A percentile compares a stretch with the other conserved stretches of the same genome.
Evolutionary conservation across 1,140 invertebrate genomes (phyloP).

Genomic region (Calycopis cecrops): DNA sequence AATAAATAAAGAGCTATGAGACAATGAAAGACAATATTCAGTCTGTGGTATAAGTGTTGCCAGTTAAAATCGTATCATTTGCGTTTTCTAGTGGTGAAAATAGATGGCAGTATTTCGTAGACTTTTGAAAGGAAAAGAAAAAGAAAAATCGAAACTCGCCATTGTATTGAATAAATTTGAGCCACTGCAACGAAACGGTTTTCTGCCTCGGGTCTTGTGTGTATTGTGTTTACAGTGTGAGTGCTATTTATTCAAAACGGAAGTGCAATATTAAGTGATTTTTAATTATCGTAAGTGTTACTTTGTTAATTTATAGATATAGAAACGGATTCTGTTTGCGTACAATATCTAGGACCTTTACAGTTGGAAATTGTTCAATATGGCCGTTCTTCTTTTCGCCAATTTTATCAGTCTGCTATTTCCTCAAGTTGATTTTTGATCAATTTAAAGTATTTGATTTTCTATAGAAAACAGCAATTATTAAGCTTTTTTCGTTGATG

Average conservation of each 20-base stretch:
- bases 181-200: conserved; percentile 66
- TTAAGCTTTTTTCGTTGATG: conserved; percentile 54
- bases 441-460: not conserved
- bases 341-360: conserved; percentile 31
- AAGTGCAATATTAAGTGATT: conserved; percentile 59
- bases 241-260: conserved; percentile 51
- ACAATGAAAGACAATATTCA: too few species aligned
- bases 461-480: conserved; percentile 5
- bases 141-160: conserved; percentile 62
- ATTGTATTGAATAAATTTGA: conserved; percentile 48
- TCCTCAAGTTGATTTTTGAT: not conserved
- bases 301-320: conserved; percentile 6
- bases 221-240: conserved; percentile 60
- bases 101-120: conserved; percentile 43
- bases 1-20: too few species aligned
- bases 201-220: conserved; percentile 68
- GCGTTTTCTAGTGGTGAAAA: conserved; percentile 14
- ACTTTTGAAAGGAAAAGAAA: conserved; percentile 37
- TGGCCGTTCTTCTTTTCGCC: conserved; percentile 61
- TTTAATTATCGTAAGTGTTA: conserved; percentile 59
- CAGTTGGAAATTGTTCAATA: conserved; percentile 58
- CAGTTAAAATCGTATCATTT: conserved; percentile 4
- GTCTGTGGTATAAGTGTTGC: conserved; percentile 22
- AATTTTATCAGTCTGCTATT: conserved; percentile 34
- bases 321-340: conserved; percentile 15